Conservation (phyloP, 1,140 invertebrate species). For the Trichonephila clavata region DNA sequence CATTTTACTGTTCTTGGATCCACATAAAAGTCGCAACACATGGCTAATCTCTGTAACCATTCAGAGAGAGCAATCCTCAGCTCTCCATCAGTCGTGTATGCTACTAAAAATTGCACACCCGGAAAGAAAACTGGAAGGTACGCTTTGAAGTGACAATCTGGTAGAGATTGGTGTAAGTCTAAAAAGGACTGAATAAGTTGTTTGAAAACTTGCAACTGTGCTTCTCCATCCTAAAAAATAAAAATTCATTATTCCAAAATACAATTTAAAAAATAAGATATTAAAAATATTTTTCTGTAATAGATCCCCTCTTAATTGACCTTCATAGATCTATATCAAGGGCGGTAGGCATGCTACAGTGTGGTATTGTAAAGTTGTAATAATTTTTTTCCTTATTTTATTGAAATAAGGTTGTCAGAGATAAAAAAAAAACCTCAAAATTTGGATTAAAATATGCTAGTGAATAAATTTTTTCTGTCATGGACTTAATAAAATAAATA, state of each 20-base stretch:
- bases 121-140: conserved; percentile 85
- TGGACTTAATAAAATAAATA: too few relatives aligned
- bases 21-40: conserved; percentile 62
- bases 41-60: conserved; percentile 84
- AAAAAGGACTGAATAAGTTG: conserved; percentile 85
- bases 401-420: too few relatives aligned
- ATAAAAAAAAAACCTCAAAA: too few relatives aligned
- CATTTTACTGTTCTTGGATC: neutral
- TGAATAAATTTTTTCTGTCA: too few relatives aligned
- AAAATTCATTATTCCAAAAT: neutral
- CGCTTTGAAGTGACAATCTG: conserved; percentile 84
- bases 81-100: conserved; percentile 84
- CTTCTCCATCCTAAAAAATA: conserved; percentile 84
- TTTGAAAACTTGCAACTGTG: conserved; percentile 85
- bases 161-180: conserved; percentile 84
- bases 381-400: too few relatives aligned
- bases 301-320: neutral
- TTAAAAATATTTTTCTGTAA: neutral
- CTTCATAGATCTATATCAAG: too few relatives aligned
- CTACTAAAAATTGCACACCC: conserved; percentile 85
- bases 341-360: too few relatives aligned
- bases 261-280: too few relatives aligned
- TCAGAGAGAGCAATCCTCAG: conserved; percentile 85
- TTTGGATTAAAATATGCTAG: too few relatives aligned
- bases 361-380: too few relatives aligned